A percentile compares a stretch with the other conserved stretches of the same genome.
These are phyloP conservation scores for Proterorhinus semilunaris DNA, from an alignment of 2,113 vertebrate genomes.

Conservation along the genomic window DNA sequence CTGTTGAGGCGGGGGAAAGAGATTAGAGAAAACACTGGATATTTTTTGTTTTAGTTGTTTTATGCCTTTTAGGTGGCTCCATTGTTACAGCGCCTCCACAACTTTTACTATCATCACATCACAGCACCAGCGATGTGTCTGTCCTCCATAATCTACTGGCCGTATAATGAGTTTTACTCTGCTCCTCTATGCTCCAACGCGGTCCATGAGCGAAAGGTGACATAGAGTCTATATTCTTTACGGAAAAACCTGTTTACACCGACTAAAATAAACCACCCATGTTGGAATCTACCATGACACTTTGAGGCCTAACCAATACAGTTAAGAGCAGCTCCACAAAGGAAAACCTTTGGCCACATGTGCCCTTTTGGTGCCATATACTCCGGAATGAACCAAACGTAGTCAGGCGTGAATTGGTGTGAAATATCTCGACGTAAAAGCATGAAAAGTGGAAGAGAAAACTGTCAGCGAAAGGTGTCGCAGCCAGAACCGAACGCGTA, in stretches of 20 bases:
- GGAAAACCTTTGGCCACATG: neutral
- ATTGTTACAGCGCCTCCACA: no score
- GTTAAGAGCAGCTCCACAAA: neutral
- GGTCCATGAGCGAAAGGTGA: no score
- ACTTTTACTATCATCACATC: no score
- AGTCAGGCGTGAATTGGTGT: slow-evolving; percentile 51
- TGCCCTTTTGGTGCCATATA: neutral
- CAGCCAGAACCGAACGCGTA: slow-evolving; percentile 4
- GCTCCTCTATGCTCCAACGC: no score
- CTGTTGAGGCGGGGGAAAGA: no score
- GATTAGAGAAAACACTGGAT: no score
- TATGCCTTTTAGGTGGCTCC: no score
- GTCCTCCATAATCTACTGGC: no score
- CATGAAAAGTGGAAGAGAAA: slow-evolving; percentile 25
- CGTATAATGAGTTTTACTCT: no score
- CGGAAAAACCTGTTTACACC: neutral
- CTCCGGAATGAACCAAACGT: slow-evolving; percentile 13
- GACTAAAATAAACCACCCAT: neutral
- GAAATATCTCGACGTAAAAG: slow-evolving; percentile 22
- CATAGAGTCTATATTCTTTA: neutral
- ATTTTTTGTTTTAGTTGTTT: no score
- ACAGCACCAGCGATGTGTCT: no score
- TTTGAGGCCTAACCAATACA: neutral
- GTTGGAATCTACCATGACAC: neutral
- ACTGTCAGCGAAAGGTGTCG: neutral